phyloP scores from a whole-genome alignment of 2,113 vertebrate genomes.

The Phoxinus phoxinus region DNA sequence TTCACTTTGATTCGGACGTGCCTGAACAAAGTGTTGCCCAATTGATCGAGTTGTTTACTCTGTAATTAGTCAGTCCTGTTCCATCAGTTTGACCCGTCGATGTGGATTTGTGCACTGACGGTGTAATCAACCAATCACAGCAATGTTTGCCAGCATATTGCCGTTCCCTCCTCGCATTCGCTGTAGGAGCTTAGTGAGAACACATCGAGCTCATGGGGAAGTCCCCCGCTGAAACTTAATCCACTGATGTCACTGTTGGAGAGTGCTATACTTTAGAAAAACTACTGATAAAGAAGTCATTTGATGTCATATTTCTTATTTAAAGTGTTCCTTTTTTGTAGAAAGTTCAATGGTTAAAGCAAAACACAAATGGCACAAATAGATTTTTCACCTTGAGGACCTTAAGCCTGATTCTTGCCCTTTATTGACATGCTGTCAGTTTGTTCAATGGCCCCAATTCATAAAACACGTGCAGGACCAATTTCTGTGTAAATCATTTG shows the following conservation, averaged over 20 bases:
- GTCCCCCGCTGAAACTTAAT: constrained; percentile 2
- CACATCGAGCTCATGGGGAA: background rate
- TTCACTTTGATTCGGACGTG: background rate
- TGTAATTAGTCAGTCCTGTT: constrained; percentile 20
- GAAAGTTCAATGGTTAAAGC: background rate
- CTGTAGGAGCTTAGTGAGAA: background rate
- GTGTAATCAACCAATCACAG: constrained; percentile 8
- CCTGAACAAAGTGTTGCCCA: background rate
- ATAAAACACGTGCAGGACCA: background rate
- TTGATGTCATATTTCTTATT: background rate
- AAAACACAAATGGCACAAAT: background rate
- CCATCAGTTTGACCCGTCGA: constrained; percentile 7
- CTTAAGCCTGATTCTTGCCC: background rate
- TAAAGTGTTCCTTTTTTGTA: background rate
- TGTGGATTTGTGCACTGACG: background rate
- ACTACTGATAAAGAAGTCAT: background rate
- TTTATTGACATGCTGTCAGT: background rate
- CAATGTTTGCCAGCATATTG: background rate
- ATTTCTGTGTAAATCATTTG: background rate
- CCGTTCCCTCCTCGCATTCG: background rate
- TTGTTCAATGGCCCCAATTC: background rate
- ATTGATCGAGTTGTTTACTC: constrained; percentile 21
- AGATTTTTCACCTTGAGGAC: background rate
- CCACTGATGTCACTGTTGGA: background rate
- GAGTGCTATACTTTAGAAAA: constrained; percentile 23